These are phyloP conservation scores for Hyposoter didymator DNA, from an alignment of 2,888 invertebrate species.

Conservation along the genomic window DNA sequence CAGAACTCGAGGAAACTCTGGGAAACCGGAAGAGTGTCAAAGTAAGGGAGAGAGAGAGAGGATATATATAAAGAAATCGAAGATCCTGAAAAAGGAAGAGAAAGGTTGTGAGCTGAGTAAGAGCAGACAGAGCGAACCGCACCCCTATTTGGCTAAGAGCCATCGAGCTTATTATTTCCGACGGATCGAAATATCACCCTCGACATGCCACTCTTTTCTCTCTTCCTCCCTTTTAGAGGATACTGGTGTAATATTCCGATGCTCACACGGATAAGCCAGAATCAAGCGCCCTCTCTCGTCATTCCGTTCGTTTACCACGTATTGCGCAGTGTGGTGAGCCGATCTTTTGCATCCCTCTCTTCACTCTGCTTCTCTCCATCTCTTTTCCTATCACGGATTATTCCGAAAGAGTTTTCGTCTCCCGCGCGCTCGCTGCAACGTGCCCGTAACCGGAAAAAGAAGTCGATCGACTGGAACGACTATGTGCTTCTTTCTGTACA, in stretches of 20 bases:
- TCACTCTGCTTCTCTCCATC: not conserved
- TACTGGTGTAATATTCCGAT: conserved; percentile 60
- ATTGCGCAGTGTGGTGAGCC: conserved; percentile 28
- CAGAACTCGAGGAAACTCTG: conserved; percentile 65
- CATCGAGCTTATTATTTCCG: conserved; percentile 78
- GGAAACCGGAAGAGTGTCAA: conserved; percentile 40
- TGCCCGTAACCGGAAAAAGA: conserved; percentile 60
- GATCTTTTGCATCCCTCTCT: conserved; percentile 40
- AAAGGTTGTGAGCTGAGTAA: conserved; percentile 42
- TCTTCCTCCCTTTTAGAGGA: conserved; percentile 10
- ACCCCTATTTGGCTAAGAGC: conserved; percentile 78
- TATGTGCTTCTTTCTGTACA: conserved; percentile 64
- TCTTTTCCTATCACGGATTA: conserved; percentile 46
- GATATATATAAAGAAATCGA: conserved; percentile 14
- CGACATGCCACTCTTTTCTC: conserved; percentile 53
- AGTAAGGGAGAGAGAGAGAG: conserved; percentile 18
- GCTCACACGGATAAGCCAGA: conserved; percentile 62
- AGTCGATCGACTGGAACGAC: conserved; percentile 66
- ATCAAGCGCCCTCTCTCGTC: conserved; percentile 43
- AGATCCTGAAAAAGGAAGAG: conserved; percentile 19
- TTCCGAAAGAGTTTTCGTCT: conserved; percentile 56
- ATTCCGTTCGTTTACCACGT: conserved; percentile 58
- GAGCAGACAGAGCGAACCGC: conserved; percentile 63
- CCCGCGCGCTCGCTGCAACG: conserved; percentile 36
- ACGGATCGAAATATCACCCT: conserved; percentile 74